Percentiles rank a stretch among this genome's conserved stretches.
These are phyloP conservation scores for Dendrolimus punctatus DNA, from an alignment of 1,140 invertebrate species.

Conservation along the genomic window DNA sequence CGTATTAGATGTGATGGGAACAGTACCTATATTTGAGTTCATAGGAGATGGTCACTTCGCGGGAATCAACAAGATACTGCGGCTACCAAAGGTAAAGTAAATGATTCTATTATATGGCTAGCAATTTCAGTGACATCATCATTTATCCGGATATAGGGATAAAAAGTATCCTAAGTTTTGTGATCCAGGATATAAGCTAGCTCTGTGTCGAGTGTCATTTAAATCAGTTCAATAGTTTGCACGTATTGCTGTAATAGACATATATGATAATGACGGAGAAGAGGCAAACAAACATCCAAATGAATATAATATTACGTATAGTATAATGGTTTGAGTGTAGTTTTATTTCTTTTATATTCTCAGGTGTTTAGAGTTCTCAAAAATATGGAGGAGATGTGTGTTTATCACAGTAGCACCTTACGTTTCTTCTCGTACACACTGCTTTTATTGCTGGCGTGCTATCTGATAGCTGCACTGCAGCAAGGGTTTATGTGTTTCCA, in stretches of 20 bases:
- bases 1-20: constrained; percentile 37
- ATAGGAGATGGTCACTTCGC: constrained; percentile 36
- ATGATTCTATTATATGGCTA: too few species aligned
- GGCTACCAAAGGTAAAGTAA: constrained; percentile 36
- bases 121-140: too few species aligned
- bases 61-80: constrained; percentile 48
- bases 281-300: too few species aligned
- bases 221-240: too few species aligned
- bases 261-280: too few species aligned
- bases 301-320: too few species aligned
- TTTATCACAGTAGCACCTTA: constrained; percentile 40
- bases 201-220: too few species aligned
- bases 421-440: constrained; percentile 43
- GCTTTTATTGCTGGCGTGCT: constrained; percentile 39
- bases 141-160: too few species aligned
- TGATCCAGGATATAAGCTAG: too few species aligned
- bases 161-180: too few species aligned
- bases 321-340: too few species aligned
- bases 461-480: constrained; percentile 41
- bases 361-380: constrained; percentile 47
- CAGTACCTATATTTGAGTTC: constrained; percentile 43
- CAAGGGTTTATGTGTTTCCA: constrained; percentile 49
- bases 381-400: constrained; percentile 37
- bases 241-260: too few species aligned
- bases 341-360: neutral